Conservation (phyloP, 2,888 invertebrate species). For the Drosophila falleni region DNA sequence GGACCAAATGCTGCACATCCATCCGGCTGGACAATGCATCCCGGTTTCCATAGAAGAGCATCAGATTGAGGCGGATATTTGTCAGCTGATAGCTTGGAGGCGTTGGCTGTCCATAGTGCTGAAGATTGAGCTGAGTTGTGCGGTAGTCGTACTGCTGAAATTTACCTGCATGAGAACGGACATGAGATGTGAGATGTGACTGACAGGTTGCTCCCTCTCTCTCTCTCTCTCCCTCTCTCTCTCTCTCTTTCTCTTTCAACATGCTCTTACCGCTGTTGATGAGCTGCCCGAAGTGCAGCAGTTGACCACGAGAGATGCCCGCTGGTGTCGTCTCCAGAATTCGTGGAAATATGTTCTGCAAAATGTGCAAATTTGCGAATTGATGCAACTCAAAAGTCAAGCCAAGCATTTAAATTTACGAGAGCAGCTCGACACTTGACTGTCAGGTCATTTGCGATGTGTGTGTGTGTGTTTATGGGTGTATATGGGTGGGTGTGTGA, state of each 20-base stretch:
- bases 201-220: not conserved
- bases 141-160: conserved; percentile 82
- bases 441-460: not conserved
- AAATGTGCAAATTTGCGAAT: conserved; percentile 59
- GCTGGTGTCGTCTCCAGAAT: conserved; percentile 83
- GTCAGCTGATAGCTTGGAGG: conserved; percentile 80
- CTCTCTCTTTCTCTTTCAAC: not conserved
- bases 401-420: conserved; percentile 59
- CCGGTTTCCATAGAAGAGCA: conserved; percentile 80
- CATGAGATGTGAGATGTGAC: not conserved
- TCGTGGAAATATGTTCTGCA: conserved; percentile 77
- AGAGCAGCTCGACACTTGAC: conserved; percentile 29
- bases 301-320: conserved; percentile 82
- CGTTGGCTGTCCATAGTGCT: conserved; percentile 72
- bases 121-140: conserved; percentile 72
- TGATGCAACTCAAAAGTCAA: conserved; percentile 48
- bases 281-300: conserved; percentile 83
- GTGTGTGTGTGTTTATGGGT: not conserved
- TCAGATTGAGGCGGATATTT: conserved; percentile 80
- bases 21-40: conserved; percentile 67
- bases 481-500: not conserved
- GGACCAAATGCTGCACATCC: conserved; percentile 74
- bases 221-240: not conserved
- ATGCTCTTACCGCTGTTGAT: conserved; percentile 81
- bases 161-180: conserved; percentile 64